Conservation (phyloP, 1,140 invertebrate species). For the Anoplolepis gracilipes region DNA sequence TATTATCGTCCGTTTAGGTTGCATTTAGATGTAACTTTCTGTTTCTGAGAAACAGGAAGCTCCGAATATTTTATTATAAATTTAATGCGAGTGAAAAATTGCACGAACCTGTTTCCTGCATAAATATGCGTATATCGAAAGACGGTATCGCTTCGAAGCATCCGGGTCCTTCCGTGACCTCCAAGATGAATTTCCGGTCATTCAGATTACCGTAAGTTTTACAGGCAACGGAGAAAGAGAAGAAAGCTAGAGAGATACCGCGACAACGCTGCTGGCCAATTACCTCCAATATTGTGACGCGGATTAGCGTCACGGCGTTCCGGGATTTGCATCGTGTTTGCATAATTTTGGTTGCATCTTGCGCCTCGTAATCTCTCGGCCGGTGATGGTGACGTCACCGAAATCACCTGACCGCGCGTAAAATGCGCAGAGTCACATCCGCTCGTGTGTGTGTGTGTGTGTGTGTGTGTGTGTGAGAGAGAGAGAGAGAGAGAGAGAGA, state of each 20-base stretch:
- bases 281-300: slow-evolving; percentile 85
- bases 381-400: slow-evolving; percentile 75
- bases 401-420: slow-evolving; percentile 60
- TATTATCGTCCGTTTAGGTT: not conserved
- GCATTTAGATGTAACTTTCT: not conserved
- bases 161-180: not conserved
- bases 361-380: slow-evolving; percentile 76
- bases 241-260: slow-evolving; percentile 26
- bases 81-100: not conserved
- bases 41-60: not conserved
- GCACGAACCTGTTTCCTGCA: slow-evolving; percentile 7
- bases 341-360: slow-evolving; percentile 84
- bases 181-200: slow-evolving; percentile 55
- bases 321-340: slow-evolving; percentile 85
- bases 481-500: no score
- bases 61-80: not conserved
- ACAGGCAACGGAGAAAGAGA: slow-evolving; percentile 15
- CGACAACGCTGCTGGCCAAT: slow-evolving; percentile 81
- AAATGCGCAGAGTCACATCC: slow-evolving; percentile 35
- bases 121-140: slow-evolving; percentile 52
- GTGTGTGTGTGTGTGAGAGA: no score
- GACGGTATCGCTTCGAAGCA: not conserved
- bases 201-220: slow-evolving; percentile 5
- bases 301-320: slow-evolving; percentile 82
- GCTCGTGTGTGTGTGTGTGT: no score